Evolutionary conservation across 2,888 invertebrate species (phyloP).

Genomic region (Hydriomena furcata): DNA sequence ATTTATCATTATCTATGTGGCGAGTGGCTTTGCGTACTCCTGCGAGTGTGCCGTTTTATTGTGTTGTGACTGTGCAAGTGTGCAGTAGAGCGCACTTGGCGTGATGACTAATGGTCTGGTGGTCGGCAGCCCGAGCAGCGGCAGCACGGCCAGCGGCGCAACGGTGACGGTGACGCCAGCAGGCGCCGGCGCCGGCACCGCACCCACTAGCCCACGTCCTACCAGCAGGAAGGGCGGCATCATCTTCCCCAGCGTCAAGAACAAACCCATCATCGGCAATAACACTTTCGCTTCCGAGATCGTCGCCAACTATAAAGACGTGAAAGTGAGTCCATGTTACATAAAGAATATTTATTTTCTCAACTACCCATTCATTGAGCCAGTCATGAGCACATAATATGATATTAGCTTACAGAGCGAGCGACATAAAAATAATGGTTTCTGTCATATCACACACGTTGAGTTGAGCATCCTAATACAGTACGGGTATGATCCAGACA

Average conservation of each 20-base stretch:
- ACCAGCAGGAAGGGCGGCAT: slow-evolving; percentile 89
- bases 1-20: slow-evolving; percentile 23
- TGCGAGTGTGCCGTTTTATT: slow-evolving; percentile 31
- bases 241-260: slow-evolving; percentile 95
- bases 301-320: slow-evolving; percentile 89
- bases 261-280: slow-evolving; percentile 93
- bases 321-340: slow-evolving; percentile 87
- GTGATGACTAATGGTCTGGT: slow-evolving; percentile 68
- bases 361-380: background rate
- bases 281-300: slow-evolving; percentile 92
- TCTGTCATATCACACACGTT: too few relatives aligned
- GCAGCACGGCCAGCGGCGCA: slow-evolving; percentile 59
- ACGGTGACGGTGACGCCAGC: slow-evolving; percentile 69
- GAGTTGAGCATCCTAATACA: too few relatives aligned
- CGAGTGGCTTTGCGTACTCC: slow-evolving; percentile 44
- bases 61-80: slow-evolving; percentile 22
- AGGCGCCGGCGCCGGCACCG: slow-evolving; percentile 22
- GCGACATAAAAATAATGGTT: too few relatives aligned
- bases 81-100: slow-evolving; percentile 38
- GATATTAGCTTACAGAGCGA: background rate
- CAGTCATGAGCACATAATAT: background rate
- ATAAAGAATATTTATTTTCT: slow-evolving; percentile 38
- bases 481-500: too few relatives aligned
- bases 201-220: slow-evolving; percentile 69
- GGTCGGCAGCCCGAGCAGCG: slow-evolving; percentile 75